Evolutionary conservation across 1,140 invertebrate genomes (phyloP), one percentile per base, ranked within the genome.

Genomic region (Drosophila chauvacae): DNA sequence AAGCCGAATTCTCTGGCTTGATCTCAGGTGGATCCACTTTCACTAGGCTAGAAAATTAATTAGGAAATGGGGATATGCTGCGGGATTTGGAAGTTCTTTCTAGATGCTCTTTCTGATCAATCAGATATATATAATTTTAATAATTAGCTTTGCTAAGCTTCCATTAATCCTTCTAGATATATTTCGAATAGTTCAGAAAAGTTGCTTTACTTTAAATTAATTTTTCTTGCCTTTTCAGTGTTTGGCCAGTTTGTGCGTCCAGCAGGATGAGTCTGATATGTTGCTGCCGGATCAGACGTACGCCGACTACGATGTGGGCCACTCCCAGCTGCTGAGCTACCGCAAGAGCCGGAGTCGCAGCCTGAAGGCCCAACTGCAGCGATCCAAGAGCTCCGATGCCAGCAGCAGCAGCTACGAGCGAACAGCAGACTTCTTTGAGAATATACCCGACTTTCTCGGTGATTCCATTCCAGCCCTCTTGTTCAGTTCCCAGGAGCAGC

Each of bases 231-330:
- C n/a, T 59, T 59, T 72, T 1, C 39, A 59, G 68, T 7, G 33
- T 53, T 51, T 59, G 55, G 28, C 73, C 58, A 50, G 57, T 30
- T 51, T 58, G 56, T 62, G 69, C 77, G 61, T 77, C 77, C 71
- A 70, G 42, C 85, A 90, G 73, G 65, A 90, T 90, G 91, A 78
- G 68, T 65, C 85, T 92, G 90, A 78, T 86, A 95, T 95, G 94
- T 93, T 95, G 81, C 93, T 95, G 74, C 95, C 95, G 60, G 95
- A 95, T 92, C 94, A 95, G 90, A 95, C 94, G 35, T 95, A 95
- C 91, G 95, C 95, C 57, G 91, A 92, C 78, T 86, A 91, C 55
- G 61, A 76, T 26, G 75, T 86, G 64, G 73, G 70, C 57, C 73
- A 71, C 51, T 69, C 68, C 44, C 42, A 59, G 92, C 58, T 93